Percentiles rank a stretch among this genome's conserved stretches.
These are phyloP conservation scores for Albula goreensis DNA, from an alignment of 2,113 vertebrate species.

Conservation along the genomic window DNA sequence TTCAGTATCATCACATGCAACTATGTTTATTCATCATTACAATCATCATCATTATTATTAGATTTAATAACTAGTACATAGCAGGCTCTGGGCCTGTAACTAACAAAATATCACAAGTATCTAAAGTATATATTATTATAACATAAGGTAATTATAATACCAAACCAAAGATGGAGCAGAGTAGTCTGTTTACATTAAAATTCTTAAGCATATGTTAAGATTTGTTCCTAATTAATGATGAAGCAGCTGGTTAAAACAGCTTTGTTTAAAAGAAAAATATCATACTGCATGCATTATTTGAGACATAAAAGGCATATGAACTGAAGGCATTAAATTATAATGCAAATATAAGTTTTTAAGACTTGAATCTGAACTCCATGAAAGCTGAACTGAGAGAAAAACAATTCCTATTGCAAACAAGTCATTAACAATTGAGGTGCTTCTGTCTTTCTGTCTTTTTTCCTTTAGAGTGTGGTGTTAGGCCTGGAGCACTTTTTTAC, in stretches of 20 bases:
- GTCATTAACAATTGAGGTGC: constrained; percentile 25
- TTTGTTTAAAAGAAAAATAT: neutral
- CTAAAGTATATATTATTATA: neutral
- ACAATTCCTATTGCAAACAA: constrained; percentile 55
- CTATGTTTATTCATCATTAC: no score
- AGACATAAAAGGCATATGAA: constrained; percentile 19
- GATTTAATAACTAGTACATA: no score
- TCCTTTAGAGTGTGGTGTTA: constrained; percentile 54
- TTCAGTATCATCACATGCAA: no score
- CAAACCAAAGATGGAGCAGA: neutral
- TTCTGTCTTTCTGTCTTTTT: constrained; percentile 10
- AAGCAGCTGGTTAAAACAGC: no score
- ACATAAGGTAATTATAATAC: neutral
- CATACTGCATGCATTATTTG: neutral
- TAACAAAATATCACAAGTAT: no score
- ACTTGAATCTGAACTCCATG: neutral
- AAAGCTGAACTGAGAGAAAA: constrained; percentile 46
- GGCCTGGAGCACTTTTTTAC: constrained; percentile 56
- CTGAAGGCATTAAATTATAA: neutral
- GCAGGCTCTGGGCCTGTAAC: no score
- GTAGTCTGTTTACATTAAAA: neutral
- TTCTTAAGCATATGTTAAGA: neutral
- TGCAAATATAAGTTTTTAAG: constrained; percentile 5
- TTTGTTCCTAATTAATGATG: no score
- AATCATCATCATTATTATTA: no score